Base-by-base conservation (phyloP, 1,140 invertebrate species). In the Bombus confusus region DNA sequence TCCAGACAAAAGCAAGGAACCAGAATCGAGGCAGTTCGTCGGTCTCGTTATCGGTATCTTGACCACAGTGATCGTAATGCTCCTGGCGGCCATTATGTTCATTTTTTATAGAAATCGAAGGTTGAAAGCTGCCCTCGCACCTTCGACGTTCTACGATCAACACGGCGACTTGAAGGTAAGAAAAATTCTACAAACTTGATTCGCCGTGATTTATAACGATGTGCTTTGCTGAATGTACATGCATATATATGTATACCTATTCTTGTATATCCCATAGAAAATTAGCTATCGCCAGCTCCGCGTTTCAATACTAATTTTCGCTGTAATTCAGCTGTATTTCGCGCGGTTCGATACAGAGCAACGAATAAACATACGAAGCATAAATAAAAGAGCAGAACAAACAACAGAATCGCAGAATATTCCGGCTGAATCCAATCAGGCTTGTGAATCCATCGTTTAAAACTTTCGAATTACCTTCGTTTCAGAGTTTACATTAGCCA, bases 11-110 rank as follows among this genome's bases (percentile, higher is more conserved):
- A 94, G 90, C 85, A 94, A 94, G 81, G 94, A 95, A 80, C 93
- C 95, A 59, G 96, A 97, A 91, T 95, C 96, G 78, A 96, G 95
- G 86, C 95, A 96, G 91, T 95, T 97, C 90, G 97, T 98, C 90
- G 97, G 97, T 68, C 95, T 97, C 87, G 96, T 98, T 83, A 97
- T 98, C 90, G 97, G 97, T n/a, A 96, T 97, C 66, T 95, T 98
- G 86, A 96, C 96, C 28, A 97, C 97, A 39, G 96, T 97, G 86
- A 97, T 98, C 87, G 93, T 98, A 34, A 94, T 97, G 83, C 95
- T 97, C 25, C 93, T 97, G 71, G 96, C 96, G 13, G 96, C 97
- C 71, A 97, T 98, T 92, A 95, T 97, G 82, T 96, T 97, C 91
- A 97, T 98, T 90, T 96, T 97, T 80, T 96, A 96, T 66, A 95